phyloP scores from a whole-genome alignment of 2,797 vertebrate genomes.

The Squalus acanthias region DNA sequence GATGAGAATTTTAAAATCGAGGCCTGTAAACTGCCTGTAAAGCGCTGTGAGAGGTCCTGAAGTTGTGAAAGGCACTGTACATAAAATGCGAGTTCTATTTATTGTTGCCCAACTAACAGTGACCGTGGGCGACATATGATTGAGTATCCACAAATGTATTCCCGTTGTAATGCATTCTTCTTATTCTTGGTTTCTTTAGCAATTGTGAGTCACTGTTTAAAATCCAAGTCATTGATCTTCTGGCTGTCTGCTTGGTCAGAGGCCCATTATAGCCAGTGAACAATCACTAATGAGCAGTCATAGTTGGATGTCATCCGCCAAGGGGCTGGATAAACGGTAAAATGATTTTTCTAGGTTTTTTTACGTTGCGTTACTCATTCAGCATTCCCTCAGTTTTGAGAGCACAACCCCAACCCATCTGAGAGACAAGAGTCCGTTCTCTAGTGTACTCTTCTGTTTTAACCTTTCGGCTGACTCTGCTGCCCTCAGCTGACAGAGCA shows the following conservation, averaged over 20 bases:
- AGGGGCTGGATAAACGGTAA: background rate
- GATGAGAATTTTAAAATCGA: too few species aligned
- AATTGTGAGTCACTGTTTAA: background rate
- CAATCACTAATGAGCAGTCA: background rate
- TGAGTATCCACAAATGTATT: too few species aligned
- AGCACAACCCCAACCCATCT: background rate
- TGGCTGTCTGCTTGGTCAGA: background rate
- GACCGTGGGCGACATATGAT: too few species aligned
- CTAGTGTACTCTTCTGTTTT: background rate
- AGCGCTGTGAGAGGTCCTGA: too few species aligned
- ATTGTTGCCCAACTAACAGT: too few species aligned
- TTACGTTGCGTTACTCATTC: background rate
- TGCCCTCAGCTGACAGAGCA: background rate
- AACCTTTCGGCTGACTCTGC: background rate
- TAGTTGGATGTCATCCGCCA: background rate
- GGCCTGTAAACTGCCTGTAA: too few species aligned
- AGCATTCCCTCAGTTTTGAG: background rate
- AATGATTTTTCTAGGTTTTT: background rate
- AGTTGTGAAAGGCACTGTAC: too few species aligned
- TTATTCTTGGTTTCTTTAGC: background rate
- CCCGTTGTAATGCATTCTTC: too few species aligned
- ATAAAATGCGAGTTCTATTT: too few species aligned
- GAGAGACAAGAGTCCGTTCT: background rate
- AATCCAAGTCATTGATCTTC: background rate
- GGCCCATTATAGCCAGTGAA: background rate